Conservation (phyloP, 2,888 invertebrate genomes). For the Drosophila heteroneura region DNA sequence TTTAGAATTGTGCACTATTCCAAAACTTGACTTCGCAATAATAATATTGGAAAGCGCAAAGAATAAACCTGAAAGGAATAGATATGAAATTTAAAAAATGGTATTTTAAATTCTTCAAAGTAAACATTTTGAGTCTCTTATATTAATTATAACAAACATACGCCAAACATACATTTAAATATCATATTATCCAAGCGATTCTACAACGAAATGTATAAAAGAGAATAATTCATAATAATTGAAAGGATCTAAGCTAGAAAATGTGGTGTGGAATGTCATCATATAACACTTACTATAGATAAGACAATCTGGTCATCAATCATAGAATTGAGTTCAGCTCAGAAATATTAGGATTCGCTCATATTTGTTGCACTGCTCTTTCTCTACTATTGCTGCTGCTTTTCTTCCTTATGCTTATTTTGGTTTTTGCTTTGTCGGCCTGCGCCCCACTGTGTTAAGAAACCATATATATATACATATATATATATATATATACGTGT, state of each 20-base stretch:
- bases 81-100: not conserved
- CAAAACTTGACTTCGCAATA: not conserved
- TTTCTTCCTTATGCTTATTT: not conserved
- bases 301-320: not conserved
- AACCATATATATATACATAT: not conserved
- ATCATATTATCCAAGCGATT: too few relatives aligned
- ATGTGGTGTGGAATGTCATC: not conserved
- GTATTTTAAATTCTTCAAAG: too few relatives aligned
- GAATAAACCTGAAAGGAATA: not conserved
- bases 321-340: not conserved
- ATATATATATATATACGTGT: not conserved
- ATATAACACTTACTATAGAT: not conserved
- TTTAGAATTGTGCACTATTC: not conserved
- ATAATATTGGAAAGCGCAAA: not conserved
- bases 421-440: constrained; percentile 26
- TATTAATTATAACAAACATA: too few relatives aligned
- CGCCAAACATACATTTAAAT: too few relatives aligned
- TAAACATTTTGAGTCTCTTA: too few relatives aligned
- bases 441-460: constrained; percentile 11
- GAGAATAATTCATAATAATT: too few relatives aligned
- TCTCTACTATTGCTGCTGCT: constrained; percentile 1
- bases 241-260: not conserved
- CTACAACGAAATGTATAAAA: too few relatives aligned
- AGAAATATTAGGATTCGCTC: not conserved
- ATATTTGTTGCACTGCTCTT: constrained; percentile 1